Evolutionary conservation across 2,888 invertebrate genomes (phyloP).

Genomic region (Folsomia candida): DNA sequence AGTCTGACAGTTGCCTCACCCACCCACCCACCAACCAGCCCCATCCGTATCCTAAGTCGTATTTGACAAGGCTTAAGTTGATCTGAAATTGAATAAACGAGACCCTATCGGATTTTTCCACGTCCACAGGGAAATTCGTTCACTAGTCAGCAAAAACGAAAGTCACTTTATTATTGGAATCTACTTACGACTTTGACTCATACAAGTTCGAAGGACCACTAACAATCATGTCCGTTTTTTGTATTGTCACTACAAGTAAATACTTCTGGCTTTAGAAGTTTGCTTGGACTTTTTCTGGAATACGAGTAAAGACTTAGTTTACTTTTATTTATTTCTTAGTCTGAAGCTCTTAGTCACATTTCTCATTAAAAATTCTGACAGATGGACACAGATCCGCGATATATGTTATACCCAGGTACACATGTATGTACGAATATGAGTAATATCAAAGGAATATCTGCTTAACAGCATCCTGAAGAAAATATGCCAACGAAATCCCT

Average conservation of each 20-base stretch:
- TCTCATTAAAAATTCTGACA: conserved; percentile 16
- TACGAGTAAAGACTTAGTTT: too few species aligned
- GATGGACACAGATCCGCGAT: not conserved
- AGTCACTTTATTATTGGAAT: conserved; percentile 18
- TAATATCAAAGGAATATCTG: too few species aligned
- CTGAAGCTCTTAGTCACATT: conserved; percentile 8
- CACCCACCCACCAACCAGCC: too few species aligned
- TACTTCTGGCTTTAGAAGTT: not conserved
- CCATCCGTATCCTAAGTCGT: too few species aligned
- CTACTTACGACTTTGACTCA: conserved; percentile 3
- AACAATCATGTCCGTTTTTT: not conserved
- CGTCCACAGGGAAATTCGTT: conserved; percentile 8
- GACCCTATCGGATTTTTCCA: conserved; percentile 5
- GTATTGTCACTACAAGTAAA: not conserved
- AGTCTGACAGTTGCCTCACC: too few species aligned
- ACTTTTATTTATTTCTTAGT: not conserved
- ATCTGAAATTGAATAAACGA: conserved; percentile 14
- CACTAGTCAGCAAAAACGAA: conserved; percentile 14
- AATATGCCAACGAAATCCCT: not conserved
- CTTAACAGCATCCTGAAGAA: not conserved
- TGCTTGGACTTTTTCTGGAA: not conserved
- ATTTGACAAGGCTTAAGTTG: conserved; percentile 9
- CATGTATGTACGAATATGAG: not conserved
- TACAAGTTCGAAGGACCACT: not conserved
- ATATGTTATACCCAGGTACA: not conserved